Percentiles rank a stretch among this genome's conserved stretches.
Evolutionary conservation across 2,797 vertebrate genomes (phyloP).

Genomic region (Myripristis murdjan): DNA sequence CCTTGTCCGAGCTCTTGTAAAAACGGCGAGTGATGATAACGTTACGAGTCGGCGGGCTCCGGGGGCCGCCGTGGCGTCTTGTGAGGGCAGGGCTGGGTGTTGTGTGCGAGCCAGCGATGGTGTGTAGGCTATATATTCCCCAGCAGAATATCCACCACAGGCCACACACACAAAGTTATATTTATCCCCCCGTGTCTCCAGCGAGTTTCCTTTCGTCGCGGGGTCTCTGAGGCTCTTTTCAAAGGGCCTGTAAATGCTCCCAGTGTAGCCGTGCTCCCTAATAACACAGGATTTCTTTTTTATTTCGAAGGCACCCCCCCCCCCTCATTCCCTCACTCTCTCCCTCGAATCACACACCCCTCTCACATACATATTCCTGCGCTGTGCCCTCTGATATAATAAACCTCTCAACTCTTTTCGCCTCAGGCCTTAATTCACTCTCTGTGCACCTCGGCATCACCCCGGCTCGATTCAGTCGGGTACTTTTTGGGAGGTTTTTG

Average conservation of each 20-base stretch:
- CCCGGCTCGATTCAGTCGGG: too few relatives aligned
- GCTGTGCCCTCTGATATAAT: slow-evolving; percentile 36
- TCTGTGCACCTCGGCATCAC: slow-evolving; percentile 3
- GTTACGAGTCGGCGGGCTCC: slow-evolving; percentile 18
- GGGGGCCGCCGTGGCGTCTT: slow-evolving; percentile 25
- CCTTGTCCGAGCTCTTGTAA: slow-evolving; percentile 39
- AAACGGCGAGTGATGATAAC: slow-evolving; percentile 47
- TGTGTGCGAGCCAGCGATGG: slow-evolving; percentile 12
- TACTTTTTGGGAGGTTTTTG: too few relatives aligned
- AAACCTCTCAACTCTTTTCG: slow-evolving; percentile 18
- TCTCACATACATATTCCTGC: not conserved
- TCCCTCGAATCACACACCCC: too few relatives aligned
- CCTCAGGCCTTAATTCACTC: not conserved
- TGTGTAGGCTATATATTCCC: slow-evolving; percentile 10
- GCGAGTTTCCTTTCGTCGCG: slow-evolving; percentile 66
- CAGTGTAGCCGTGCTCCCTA: slow-evolving; percentile 55
- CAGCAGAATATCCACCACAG: slow-evolving; percentile 49
- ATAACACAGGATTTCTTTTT: slow-evolving; percentile 54
- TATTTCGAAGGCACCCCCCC: slow-evolving; percentile 58
- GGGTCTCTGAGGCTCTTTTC: slow-evolving; percentile 73
- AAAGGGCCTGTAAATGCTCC: slow-evolving; percentile 72
- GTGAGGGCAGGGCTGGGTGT: slow-evolving; percentile 57
- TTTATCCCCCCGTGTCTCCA: slow-evolving; percentile 65
- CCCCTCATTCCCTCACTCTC: slow-evolving; percentile 7
- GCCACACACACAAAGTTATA: slow-evolving; percentile 73